phyloP scores from a whole-genome alignment of 2,113 vertebrate species.

The Amazona guildingii region DNA sequence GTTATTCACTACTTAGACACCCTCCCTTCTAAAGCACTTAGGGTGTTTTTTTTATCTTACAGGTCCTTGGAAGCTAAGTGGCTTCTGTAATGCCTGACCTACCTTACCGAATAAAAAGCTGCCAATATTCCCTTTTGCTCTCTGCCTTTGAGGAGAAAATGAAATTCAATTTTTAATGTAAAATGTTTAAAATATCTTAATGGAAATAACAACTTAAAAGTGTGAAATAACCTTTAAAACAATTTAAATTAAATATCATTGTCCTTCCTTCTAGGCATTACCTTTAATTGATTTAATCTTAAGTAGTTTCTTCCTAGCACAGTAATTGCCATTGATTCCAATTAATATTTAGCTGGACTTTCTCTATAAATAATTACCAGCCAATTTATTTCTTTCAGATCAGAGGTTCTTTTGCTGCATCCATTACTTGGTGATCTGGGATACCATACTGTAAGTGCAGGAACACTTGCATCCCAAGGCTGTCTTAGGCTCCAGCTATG shows the following conservation, averaged over 20 bases:
- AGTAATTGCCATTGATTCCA: constrained; percentile 68
- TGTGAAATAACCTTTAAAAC: constrained; percentile 66
- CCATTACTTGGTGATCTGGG: not conserved
- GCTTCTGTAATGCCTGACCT: not conserved
- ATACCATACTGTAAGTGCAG: not conserved
- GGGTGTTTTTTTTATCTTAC: not conserved
- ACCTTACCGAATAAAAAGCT: constrained; percentile 1
- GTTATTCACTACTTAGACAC: not conserved
- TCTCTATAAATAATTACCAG: constrained; percentile 55
- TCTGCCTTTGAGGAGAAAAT: constrained; percentile 38
- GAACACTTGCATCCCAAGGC: not conserved
- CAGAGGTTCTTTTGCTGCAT: not conserved
- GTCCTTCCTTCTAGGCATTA: constrained; percentile 68
- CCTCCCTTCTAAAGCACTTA: rapidly evolving
- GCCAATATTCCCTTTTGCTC: constrained; percentile 1
- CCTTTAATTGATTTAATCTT: constrained; percentile 70
- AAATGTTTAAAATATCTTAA: constrained; percentile 59
- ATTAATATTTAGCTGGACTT: constrained; percentile 67
- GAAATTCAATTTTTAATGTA: constrained; percentile 25
- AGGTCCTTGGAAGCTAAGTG: too few species aligned
- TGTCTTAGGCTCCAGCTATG: not conserved
- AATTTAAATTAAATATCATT: constrained; percentile 68
- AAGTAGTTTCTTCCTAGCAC: constrained; percentile 66
- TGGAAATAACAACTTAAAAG: constrained; percentile 43
- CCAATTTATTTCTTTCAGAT: constrained; percentile 31